These are phyloP conservation scores for Hyphantria cunea DNA, from an alignment of 1,140 invertebrate genomes.

Conservation along the genomic window DNA sequence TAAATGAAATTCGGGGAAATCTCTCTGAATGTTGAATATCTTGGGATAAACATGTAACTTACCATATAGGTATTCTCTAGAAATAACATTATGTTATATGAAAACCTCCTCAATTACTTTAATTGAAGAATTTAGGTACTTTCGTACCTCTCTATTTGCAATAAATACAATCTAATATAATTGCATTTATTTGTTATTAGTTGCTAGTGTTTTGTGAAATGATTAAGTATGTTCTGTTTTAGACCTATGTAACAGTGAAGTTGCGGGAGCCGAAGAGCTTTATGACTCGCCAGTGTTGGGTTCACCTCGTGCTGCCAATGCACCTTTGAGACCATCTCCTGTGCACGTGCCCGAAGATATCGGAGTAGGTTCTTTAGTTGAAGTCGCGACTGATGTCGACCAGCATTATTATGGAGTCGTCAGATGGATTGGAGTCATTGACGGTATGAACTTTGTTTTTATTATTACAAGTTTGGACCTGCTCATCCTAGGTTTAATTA, in stretches of 20 bases:
- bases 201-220: too few relatives aligned
- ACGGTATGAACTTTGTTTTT: conserved; percentile 84
- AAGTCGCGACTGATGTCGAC: conserved; percentile 85
- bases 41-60: too few relatives aligned
- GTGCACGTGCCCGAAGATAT: conserved; percentile 80
- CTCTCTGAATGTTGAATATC: too few relatives aligned
- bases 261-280: conserved; percentile 46
- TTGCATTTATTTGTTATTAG: too few relatives aligned
- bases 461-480: too few relatives aligned
- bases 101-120: too few relatives aligned
- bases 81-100: too few relatives aligned
- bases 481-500: too few relatives aligned
- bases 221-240: conserved; percentile 3
- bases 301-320: conserved; percentile 53
- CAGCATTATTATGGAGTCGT: conserved; percentile 90
- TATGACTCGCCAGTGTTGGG: conserved; percentile 67
- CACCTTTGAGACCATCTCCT: conserved; percentile 42
- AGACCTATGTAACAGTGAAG: conserved; percentile 50
- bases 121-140: too few relatives aligned
- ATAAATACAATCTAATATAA: too few relatives aligned
- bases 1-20: too few relatives aligned
- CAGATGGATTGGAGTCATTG: conserved; percentile 90
- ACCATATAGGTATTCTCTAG: too few relatives aligned
- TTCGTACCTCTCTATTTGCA: background rate
- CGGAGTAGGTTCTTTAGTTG: conserved; percentile 88